Evolutionary conservation across 2,113 vertebrate genomes (phyloP).

Genomic region (Phainopepla nitens): DNA sequence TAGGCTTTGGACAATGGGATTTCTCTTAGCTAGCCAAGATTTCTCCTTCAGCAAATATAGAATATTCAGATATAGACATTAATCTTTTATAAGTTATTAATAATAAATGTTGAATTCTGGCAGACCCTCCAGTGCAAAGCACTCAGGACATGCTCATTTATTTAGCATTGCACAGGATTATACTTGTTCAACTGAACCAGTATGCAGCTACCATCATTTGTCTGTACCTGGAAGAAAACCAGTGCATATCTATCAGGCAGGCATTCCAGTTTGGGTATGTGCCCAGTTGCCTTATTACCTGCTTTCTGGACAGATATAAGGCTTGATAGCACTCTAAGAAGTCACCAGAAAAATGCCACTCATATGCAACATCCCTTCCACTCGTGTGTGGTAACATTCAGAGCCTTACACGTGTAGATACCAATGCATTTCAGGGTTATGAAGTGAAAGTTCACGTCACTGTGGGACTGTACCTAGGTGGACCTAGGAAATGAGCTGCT

Average conservation of each 20-base stretch:
- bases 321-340: neutral
- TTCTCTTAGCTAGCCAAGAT: neutral
- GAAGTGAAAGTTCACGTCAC: neutral
- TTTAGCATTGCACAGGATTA: neutral
- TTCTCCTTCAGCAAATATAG: neutral
- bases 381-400: fast-evolving
- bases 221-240: neutral
- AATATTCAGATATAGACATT: neutral
- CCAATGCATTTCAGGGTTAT: neutral
- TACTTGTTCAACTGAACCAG: neutral
- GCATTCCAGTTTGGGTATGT: neutral
- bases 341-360: neutral
- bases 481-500: neutral
- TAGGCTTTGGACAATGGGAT: neutral
- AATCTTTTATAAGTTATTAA: neutral
- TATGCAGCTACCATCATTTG: neutral
- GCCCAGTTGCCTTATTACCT: neutral
- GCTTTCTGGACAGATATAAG: neutral
- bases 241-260: neutral
- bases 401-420: neutral
- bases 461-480: neutral
- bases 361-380: neutral
- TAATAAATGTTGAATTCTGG: neutral
- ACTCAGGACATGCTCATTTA: neutral
- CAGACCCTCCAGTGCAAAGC: neutral